These are phyloP conservation scores for Urosaurus nigricauda DNA, from an alignment of 2,797 vertebrate genomes.

Conservation along the genomic window DNA sequence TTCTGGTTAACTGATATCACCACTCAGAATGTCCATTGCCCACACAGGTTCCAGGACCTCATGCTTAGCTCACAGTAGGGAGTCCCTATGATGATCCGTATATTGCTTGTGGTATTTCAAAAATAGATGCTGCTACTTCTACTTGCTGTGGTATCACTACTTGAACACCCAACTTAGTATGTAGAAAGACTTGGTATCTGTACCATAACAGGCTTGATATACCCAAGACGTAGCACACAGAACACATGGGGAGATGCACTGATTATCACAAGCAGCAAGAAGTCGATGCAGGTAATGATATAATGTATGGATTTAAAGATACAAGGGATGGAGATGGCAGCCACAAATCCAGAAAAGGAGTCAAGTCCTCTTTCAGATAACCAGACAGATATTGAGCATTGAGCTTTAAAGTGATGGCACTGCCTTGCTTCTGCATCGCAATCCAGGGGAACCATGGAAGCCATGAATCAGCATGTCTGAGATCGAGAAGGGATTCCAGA, in stretches of 20 bases:
- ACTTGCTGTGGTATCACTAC: neutral
- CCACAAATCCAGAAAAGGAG: neutral
- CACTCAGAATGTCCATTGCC: neutral
- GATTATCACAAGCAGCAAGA: neutral
- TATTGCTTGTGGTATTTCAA: rapidly evolving
- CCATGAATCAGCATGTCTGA: neutral
- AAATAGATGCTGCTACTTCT: no score
- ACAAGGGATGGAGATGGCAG: neutral
- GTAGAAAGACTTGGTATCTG: neutral
- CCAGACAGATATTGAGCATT: neutral
- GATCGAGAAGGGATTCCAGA: neutral
- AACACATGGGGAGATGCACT: neutral
- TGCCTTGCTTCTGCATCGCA: neutral
- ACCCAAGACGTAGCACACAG: no score
- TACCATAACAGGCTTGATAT: neutral
- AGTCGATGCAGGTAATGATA: neutral
- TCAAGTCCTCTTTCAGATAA: neutral
- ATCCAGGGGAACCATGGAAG: neutral
- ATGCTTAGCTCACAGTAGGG: no score
- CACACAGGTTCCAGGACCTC: neutral
- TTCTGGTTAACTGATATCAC: neutral
- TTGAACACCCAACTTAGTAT: neutral
- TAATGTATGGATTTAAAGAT: neutral
- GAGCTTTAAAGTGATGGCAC: neutral
- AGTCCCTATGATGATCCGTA: neutral